Evolutionary conservation across 2,888 invertebrate genomes (phyloP).

Genomic region (Nesidiocoris tenuis): DNA sequence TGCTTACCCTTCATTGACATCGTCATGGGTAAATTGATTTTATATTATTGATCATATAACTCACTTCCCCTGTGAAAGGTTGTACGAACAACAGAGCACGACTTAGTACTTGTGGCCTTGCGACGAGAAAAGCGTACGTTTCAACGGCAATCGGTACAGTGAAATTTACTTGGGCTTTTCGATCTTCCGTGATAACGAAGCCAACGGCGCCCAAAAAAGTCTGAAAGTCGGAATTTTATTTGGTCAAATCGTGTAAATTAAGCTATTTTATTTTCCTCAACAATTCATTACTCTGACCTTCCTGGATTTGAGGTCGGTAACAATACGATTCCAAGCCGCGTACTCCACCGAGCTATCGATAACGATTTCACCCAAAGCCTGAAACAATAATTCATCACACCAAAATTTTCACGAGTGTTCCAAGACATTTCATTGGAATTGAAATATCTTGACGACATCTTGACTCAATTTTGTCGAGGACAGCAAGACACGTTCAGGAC

Average conservation of each 20-base stretch:
- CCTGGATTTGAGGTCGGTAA: slow-evolving; percentile 58
- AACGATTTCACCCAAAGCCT: slow-evolving; percentile 49
- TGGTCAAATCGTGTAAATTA: too few species aligned
- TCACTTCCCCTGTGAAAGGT: slow-evolving; percentile 66
- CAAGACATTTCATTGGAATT: too few species aligned
- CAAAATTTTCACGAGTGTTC: too few species aligned
- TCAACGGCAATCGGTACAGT: slow-evolving; percentile 76
- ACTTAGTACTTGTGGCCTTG: slow-evolving; percentile 76
- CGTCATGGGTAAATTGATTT: background rate
- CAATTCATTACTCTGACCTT: slow-evolving; percentile 52
- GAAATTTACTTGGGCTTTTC: slow-evolving; percentile 67
- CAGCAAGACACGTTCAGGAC: too few species aligned
- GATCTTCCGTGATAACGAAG: slow-evolving; percentile 60
- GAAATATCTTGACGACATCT: too few species aligned
- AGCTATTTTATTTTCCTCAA: too few species aligned
- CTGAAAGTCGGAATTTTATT: slow-evolving; percentile 17
- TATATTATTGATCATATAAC: background rate
- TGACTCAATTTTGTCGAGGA: too few species aligned
- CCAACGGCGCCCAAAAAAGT: slow-evolving; percentile 57
- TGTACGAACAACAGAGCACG: slow-evolving; percentile 79
- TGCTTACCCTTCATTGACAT: too few species aligned
- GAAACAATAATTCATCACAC: too few species aligned
- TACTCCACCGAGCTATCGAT: slow-evolving; percentile 49
- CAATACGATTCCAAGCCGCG: slow-evolving; percentile 54
- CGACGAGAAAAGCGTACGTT: slow-evolving; percentile 74